Evolutionary conservation across 2,113 vertebrate species (phyloP).

Genomic region (Ameiurus melas): DNA sequence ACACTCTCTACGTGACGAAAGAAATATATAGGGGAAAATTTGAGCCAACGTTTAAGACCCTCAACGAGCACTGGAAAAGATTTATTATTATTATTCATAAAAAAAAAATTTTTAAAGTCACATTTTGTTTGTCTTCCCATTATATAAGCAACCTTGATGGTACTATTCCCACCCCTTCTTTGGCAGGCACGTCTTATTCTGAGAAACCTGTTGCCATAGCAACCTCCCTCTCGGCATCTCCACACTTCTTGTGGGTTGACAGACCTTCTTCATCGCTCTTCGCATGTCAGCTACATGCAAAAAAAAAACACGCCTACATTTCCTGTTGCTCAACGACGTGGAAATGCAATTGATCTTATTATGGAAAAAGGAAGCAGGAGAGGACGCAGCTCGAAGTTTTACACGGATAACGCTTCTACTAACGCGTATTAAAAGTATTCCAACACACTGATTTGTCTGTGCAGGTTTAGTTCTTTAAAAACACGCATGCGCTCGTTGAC

Average conservation of each 20-base stretch:
- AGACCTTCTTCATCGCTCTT: constrained; percentile 20
- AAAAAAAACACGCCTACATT: too few relatives aligned
- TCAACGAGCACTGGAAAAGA: neutral
- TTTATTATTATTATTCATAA: too few relatives aligned
- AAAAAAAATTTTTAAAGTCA: constrained; percentile 7
- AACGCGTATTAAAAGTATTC: neutral
- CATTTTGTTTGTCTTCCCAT: constrained; percentile 43
- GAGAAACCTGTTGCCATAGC: constrained; percentile 70
- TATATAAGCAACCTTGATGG: constrained; percentile 62
- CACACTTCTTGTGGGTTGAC: constrained; percentile 57
- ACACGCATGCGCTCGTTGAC: neutral
- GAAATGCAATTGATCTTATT: neutral
- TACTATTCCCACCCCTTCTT: constrained; percentile 50
- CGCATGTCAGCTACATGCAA: too few relatives aligned
- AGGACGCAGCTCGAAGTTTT: too few relatives aligned
- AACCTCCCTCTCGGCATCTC: constrained; percentile 67
- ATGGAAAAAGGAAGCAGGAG: neutral
- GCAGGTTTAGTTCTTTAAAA: neutral
- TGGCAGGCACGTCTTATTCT: constrained; percentile 59
- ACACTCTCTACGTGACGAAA: neutral
- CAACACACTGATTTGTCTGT: neutral
- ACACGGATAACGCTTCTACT: neutral
- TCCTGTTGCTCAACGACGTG: too few relatives aligned
- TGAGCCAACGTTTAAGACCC: neutral
- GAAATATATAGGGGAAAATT: neutral